phyloP scores from a whole-genome alignment of 2,888 invertebrate species.

The Nysson spinosus region DNA sequence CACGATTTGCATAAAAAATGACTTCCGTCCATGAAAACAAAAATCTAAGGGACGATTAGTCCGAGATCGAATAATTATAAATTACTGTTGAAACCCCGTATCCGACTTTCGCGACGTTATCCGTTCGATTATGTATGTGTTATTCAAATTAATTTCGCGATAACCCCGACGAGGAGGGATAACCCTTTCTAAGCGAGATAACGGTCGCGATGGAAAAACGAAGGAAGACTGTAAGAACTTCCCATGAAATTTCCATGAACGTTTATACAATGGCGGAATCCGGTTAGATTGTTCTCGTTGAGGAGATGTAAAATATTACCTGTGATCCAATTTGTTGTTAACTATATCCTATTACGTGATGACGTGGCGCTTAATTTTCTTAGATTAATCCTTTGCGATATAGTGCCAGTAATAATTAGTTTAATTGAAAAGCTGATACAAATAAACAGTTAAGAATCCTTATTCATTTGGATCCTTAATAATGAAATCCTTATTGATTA shows the following conservation, averaged over 20 bases:
- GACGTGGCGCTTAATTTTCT: too few species aligned
- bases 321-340: too few species aligned
- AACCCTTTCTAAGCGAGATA: conserved; percentile 27
- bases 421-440: too few species aligned
- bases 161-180: conserved; percentile 50
- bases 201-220: conserved; percentile 8
- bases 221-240: conserved; percentile 19
- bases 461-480: too few species aligned
- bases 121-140: conserved; percentile 51
- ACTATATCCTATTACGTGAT: too few species aligned
- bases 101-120: conserved; percentile 32
- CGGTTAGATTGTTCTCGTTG: neutral
- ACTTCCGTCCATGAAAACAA: conserved; percentile 18
- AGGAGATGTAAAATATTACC: too few species aligned
- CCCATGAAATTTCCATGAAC: conserved; percentile 1
- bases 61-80: conserved; percentile 31
- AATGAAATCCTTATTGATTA: too few species aligned
- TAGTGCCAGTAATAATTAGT: too few species aligned
- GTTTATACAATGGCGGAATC: neutral
- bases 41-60: conserved; percentile 32
- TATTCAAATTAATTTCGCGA: conserved; percentile 64
- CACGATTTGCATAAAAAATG: conserved; percentile 9
- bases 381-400: too few species aligned
- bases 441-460: too few species aligned
- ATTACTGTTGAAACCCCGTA: conserved; percentile 1